phyloP scores from a whole-genome alignment of 2,113 vertebrate species.

The Asarcornis scutulata region DNA sequence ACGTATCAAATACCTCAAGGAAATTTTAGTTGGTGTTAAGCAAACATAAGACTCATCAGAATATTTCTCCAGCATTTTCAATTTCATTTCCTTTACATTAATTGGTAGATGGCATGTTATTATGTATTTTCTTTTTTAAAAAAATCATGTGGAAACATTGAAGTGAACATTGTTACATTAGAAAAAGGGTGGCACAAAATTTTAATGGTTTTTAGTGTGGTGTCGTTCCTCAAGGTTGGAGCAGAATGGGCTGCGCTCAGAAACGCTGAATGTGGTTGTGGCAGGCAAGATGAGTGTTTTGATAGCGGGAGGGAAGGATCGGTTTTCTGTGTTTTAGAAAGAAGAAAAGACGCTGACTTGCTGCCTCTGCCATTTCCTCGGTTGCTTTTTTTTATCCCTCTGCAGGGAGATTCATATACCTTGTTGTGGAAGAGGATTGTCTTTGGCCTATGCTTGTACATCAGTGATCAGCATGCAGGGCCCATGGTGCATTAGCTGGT shows the following conservation, averaged over 20 bases:
- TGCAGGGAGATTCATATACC: neutral
- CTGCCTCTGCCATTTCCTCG: neutral
- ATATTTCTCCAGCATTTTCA: conserved; percentile 55
- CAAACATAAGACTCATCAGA: conserved; percentile 54
- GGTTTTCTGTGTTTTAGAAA: neutral
- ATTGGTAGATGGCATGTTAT: conserved; percentile 4
- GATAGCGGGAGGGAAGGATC: neutral
- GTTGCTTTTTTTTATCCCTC: neutral
- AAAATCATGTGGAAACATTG: neutral
- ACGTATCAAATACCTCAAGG: conserved; percentile 69
- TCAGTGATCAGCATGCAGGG: neutral
- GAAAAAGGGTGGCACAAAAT: neutral
- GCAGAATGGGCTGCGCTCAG: neutral
- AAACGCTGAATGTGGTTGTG: neutral
- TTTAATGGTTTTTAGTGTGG: neutral
- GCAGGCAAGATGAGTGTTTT: neutral
- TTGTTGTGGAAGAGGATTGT: neutral
- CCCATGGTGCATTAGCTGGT: neutral
- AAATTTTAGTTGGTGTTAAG: conserved; percentile 44
- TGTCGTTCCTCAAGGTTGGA: neutral
- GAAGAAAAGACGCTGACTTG: neutral
- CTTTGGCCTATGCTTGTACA: neutral
- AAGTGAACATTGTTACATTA: neutral
- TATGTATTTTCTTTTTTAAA: conserved; percentile 35
- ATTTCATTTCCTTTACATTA: conserved; percentile 57